A percentile compares a stretch with the other conserved stretches of the same genome.
Evolutionary conservation across 2,888 invertebrate genomes (phyloP).

Genomic region (Euspilapteryx auroguttella): DNA sequence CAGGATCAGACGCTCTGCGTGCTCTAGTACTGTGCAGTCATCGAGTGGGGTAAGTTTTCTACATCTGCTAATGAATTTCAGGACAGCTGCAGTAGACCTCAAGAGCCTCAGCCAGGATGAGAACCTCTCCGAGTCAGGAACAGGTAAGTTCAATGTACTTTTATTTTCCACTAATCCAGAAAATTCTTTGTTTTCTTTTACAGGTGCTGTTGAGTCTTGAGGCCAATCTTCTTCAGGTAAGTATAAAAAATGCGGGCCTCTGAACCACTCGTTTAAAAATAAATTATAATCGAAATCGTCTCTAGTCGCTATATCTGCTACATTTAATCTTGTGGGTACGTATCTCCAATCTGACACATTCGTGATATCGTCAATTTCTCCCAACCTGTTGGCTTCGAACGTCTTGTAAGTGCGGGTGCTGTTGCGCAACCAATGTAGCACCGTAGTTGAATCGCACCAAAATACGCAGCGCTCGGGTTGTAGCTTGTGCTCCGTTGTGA

Average conservation of each 20-base stretch:
- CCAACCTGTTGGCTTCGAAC: constrained; percentile 9
- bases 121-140: not conserved
- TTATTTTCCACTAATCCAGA: not conserved
- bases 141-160: not conserved
- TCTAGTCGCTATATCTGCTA: not conserved
- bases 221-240: not conserved
- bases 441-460: constrained; percentile 14
- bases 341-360: constrained; percentile 6
- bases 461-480: constrained; percentile 2
- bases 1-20: not conserved
- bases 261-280: not conserved
- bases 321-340: constrained; percentile 5
- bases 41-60: not conserved
- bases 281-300: not conserved
- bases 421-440: constrained; percentile 11
- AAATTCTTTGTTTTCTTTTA: not conserved
- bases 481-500: not conserved
- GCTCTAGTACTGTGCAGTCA: not conserved
- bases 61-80: not conserved
- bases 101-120: not conserved
- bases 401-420: constrained; percentile 12
- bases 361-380: constrained; percentile 4
- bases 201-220: not conserved
- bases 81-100: not conserved
- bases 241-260: not conserved